Evolutionary conservation across 2,888 invertebrate genomes (phyloP).

Genomic region (Drosophila tripunctata): DNA sequence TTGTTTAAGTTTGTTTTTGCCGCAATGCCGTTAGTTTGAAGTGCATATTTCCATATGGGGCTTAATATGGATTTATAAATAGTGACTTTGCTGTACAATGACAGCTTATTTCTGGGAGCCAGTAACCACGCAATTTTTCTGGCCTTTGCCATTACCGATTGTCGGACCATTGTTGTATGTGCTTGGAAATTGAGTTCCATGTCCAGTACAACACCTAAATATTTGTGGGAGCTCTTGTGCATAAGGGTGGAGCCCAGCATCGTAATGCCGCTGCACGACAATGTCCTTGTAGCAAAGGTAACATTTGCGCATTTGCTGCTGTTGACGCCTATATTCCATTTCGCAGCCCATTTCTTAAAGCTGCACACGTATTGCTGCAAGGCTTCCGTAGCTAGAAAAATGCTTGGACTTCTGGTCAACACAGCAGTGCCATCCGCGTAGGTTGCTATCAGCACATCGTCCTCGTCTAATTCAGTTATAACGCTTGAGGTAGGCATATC

Average conservation of each 20-base stretch:
- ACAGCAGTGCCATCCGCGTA: constrained; percentile 6
- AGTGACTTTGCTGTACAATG: not conserved
- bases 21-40: not conserved
- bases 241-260: constrained; percentile 1
- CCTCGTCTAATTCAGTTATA: no score
- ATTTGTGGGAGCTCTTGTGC: not conserved
- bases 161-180: not conserved
- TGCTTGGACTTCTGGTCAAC: not conserved
- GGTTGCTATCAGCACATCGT: no score
- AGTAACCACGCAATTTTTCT: constrained; percentile 1
- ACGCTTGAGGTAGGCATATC: no score
- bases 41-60: not conserved
- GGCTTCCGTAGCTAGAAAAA: not conserved
- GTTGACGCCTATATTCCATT: constrained; percentile 7
- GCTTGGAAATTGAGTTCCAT: not conserved
- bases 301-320: not conserved
- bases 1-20: not conserved
- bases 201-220: not conserved
- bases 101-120: not conserved
- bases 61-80: not conserved
- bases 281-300: not conserved
- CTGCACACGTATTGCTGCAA: not conserved
- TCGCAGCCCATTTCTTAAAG: not conserved
- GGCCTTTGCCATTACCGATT: not conserved
- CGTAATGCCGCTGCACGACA: not conserved